Evolutionary conservation across 2,888 invertebrate genomes (phyloP).

Genomic region (Drosophila demipolita): DNA sequence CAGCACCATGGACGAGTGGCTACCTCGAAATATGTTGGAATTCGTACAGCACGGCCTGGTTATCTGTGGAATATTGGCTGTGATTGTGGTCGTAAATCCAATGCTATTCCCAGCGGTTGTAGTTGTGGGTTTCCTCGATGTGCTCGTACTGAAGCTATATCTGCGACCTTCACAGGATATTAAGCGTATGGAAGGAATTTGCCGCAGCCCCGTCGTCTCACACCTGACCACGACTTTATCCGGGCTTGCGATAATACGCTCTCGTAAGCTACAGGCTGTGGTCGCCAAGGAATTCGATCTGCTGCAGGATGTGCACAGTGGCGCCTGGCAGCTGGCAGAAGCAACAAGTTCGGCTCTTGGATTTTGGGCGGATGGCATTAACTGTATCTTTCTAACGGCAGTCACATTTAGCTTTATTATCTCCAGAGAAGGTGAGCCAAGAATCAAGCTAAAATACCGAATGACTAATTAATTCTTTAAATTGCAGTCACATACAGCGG

Average conservation of each 20-base stretch:
- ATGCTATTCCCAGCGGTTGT: slow-evolving; percentile 89
- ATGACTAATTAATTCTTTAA: not conserved
- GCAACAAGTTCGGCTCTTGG: slow-evolving; percentile 88
- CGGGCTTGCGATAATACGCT: slow-evolving; percentile 94
- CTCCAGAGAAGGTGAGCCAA: slow-evolving; percentile 86
- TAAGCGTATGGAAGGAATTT: slow-evolving; percentile 89
- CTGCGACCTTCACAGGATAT: slow-evolving; percentile 90
- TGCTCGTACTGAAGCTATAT: slow-evolving; percentile 89
- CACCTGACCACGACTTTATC: slow-evolving; percentile 93
- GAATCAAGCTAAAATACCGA: not conserved
- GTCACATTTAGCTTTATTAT: slow-evolving; percentile 88
- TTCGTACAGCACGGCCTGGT: slow-evolving; percentile 86
- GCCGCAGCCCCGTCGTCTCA: slow-evolving; percentile 95
- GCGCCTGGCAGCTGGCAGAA: slow-evolving; percentile 83
- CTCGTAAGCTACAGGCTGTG: slow-evolving; percentile 89
- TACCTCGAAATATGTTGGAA: slow-evolving; percentile 86
- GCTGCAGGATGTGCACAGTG: slow-evolving; percentile 87
- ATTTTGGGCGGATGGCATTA: slow-evolving; percentile 90
- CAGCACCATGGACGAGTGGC: slow-evolving; percentile 87
- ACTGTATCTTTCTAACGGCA: slow-evolving; percentile 88
- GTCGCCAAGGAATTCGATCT: slow-evolving; percentile 91
- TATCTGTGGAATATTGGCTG: slow-evolving; percentile 90
- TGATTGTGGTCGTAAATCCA: slow-evolving; percentile 90
- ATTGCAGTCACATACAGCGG: slow-evolving; percentile 86
- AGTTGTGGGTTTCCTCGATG: slow-evolving; percentile 88